Evolutionary conservation across 2,888 invertebrate species (phyloP).

Genomic region (Aporophyla lueneburgensis): DNA sequence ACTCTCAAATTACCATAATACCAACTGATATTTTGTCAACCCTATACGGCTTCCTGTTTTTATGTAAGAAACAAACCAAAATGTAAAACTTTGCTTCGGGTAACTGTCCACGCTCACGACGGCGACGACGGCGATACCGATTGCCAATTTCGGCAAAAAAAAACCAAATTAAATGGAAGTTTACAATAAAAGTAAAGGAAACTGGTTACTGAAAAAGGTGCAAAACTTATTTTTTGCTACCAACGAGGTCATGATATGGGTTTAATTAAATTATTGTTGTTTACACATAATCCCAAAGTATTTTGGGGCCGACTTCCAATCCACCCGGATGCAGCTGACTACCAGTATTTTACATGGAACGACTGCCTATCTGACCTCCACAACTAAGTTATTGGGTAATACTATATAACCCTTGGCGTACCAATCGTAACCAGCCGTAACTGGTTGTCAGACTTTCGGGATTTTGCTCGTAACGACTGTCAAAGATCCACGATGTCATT

Average conservation of each 20-base stretch:
- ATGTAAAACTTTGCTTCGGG: conserved; percentile 50
- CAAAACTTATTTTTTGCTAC: conserved; percentile 23
- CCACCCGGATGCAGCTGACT: too few species aligned
- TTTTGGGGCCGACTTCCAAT: too few species aligned
- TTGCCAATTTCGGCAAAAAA: conserved; percentile 54
- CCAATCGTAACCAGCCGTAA: too few species aligned
- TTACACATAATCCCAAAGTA: neutral
- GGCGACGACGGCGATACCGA: conserved; percentile 54
- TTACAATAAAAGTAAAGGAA: conserved; percentile 45
- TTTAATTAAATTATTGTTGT: conserved; percentile 12
- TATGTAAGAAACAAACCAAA: conserved; percentile 60
- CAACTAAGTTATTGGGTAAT: too few species aligned
- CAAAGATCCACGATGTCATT: too few species aligned
- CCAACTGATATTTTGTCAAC: conserved; percentile 43
- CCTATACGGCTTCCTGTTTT: conserved; percentile 61
- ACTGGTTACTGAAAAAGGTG: conserved; percentile 49
- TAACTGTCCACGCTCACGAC: conserved; percentile 63
- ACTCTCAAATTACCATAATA: neutral
- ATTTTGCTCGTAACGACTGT: too few species aligned
- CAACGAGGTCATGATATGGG: conserved; percentile 19
- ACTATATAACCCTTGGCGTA: too few species aligned
- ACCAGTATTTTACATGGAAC: too few species aligned
- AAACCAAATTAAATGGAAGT: conserved; percentile 52
- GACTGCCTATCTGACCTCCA: too few species aligned
- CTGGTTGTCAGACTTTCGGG: too few species aligned